Evolutionary conservation across 2,888 invertebrate genomes (phyloP).

Genomic region (Platycheirus albimanus): DNA sequence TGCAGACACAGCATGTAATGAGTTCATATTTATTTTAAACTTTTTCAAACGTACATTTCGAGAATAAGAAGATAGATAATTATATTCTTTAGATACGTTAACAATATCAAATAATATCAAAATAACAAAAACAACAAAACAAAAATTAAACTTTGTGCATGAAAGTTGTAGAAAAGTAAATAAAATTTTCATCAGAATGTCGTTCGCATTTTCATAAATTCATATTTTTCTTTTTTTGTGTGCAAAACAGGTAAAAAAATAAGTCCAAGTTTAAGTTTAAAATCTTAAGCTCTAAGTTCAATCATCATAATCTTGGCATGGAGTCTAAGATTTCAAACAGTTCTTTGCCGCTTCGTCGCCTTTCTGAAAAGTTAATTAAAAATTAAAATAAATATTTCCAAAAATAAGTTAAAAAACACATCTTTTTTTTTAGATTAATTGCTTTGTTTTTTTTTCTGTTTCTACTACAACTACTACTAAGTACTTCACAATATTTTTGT

Average conservation of each 20-base stretch:
- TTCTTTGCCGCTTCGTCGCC: conserved; percentile 62
- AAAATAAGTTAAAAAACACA: conserved; percentile 45
- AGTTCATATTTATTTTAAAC: neutral
- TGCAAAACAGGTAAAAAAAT: conserved; percentile 1
- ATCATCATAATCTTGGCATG: conserved; percentile 15
- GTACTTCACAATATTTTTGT: no score
- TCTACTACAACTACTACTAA: conserved; percentile 26
- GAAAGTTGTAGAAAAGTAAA: conserved; percentile 18
- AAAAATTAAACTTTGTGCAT: conserved; percentile 42
- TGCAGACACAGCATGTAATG: conserved; percentile 5
- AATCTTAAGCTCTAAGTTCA: conserved; percentile 26
- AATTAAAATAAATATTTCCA: conserved; percentile 33
- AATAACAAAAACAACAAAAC: conserved; percentile 20
- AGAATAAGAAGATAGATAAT: conserved; percentile 30
- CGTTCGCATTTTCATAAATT: conserved; percentile 21
- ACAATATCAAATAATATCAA: conserved; percentile 47
- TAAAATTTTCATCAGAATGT: conserved; percentile 23
- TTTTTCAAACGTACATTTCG: conserved; percentile 53
- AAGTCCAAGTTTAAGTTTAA: conserved; percentile 37
- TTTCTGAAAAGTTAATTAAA: conserved; percentile 63
- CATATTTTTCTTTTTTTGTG: neutral
- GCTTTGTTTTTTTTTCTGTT: conserved; percentile 24
- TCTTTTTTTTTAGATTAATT: conserved; percentile 44
- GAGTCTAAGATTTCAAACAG: conserved; percentile 40
- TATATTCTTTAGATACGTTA: conserved; percentile 16